Conservation (phyloP, 1,140 invertebrate genomes). For the Piezodorus guildinii region DNA sequence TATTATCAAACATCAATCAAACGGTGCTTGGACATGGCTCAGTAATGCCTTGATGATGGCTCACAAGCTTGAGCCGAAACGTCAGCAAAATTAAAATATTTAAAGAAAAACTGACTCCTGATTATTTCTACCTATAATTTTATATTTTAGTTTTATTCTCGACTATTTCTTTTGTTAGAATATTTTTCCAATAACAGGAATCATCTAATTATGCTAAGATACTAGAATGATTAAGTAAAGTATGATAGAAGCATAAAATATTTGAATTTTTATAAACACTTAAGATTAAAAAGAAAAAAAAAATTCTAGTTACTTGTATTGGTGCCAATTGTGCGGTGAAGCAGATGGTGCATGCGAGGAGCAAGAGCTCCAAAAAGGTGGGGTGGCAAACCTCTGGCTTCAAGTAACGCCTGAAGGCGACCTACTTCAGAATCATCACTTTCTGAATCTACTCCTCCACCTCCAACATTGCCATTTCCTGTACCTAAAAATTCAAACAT, state of each 20-base stretch:
- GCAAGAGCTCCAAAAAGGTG: constrained; percentile 90
- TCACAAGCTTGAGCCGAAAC: too few relatives aligned
- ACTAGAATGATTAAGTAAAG: too few relatives aligned
- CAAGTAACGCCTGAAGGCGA: constrained; percentile 75
- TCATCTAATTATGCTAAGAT: too few relatives aligned
- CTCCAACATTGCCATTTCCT: constrained; percentile 30
- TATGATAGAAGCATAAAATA: neutral
- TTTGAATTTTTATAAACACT: neutral
- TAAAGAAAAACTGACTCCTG: too few relatives aligned
- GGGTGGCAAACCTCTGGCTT: constrained; percentile 86
- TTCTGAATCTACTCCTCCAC: constrained; percentile 34
- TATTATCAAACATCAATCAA: too few relatives aligned
- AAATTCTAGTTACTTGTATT: constrained; percentile 49
- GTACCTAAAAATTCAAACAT: neutral
- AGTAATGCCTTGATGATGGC: too few relatives aligned
- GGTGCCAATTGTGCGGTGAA: constrained; percentile 84
- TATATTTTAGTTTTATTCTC: too few relatives aligned
- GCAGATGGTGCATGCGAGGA: constrained; percentile 91
- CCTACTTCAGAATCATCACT: constrained; percentile 82
- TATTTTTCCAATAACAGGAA: too few relatives aligned
- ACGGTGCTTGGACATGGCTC: too few relatives aligned
- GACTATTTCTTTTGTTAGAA: too few relatives aligned
- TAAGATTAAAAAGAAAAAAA: neutral
- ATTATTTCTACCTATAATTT: too few relatives aligned
- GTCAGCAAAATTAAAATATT: too few relatives aligned